Percentiles rank a stretch among this genome's conserved stretches.
Evolutionary conservation across 2,797 vertebrate genomes (phyloP).

Genomic region (Ctenochaetus hawaiiensis): DNA sequence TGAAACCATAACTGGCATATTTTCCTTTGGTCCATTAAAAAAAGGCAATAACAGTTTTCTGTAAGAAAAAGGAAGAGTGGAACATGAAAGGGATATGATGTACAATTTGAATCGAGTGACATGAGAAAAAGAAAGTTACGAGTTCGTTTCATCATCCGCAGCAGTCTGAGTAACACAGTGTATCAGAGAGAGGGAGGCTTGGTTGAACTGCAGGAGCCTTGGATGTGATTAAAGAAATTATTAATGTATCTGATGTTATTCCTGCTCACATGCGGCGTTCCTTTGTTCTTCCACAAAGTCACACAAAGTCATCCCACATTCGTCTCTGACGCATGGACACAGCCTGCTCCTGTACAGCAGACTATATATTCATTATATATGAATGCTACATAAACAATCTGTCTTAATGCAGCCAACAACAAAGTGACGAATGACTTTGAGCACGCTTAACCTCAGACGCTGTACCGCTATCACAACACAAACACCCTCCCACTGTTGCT

Average conservation of each 20-base stretch:
- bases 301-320: constrained; percentile 34
- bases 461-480: constrained; percentile 41
- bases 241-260: constrained; percentile 5
- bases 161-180: not conserved
- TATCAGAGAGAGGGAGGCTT: not conserved
- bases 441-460: constrained; percentile 24
- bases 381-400: not conserved
- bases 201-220: constrained; percentile 9
- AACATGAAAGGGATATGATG: not conserved
- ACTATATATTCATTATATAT: not conserved
- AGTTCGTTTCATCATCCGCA: constrained; percentile 1
- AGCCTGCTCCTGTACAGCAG: not conserved
- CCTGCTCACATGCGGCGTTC: not conserved
- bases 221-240: not conserved
- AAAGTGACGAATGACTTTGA: constrained; percentile 50
- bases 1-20: not conserved
- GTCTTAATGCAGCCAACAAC: constrained; percentile 2
- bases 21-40: not conserved
- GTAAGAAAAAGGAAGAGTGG: too few species aligned
- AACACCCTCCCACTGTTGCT: constrained; percentile 53
- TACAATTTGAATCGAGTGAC: not conserved
- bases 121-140: not conserved
- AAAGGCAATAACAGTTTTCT: not conserved
- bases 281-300: constrained; percentile 31
- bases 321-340: not conserved